Evolutionary conservation across 2,888 invertebrate genomes (phyloP).

Genomic region (Apotomis betuletana): DNA sequence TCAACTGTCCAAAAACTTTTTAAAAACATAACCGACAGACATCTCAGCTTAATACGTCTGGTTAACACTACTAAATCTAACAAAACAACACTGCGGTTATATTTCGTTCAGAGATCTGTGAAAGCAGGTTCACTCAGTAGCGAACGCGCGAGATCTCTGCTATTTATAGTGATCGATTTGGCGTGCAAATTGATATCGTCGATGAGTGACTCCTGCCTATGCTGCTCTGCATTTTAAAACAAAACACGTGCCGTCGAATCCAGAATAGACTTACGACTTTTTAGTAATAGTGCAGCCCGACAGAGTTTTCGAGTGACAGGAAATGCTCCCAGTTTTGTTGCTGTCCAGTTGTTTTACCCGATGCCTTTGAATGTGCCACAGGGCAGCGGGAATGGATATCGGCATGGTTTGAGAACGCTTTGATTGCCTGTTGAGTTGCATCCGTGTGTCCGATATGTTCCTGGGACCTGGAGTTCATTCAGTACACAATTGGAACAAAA

Average conservation of each 20-base stretch:
- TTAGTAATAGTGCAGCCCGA: not conserved
- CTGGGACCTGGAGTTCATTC: no score
- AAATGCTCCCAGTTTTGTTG: slow-evolving; percentile 2
- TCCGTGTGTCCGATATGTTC: not conserved
- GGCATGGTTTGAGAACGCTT: not conserved
- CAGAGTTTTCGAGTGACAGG: slow-evolving; percentile 7
- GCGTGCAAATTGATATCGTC: slow-evolving; percentile 67
- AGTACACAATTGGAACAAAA: no score
- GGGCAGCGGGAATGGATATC: not conserved
- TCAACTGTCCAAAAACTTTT: no score
- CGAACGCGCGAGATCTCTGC: slow-evolving; percentile 50
- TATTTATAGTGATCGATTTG: slow-evolving; percentile 80
- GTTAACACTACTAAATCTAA: no score
- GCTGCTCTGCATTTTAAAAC: not conserved
- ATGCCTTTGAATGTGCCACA: not conserved
- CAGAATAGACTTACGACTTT: not conserved
- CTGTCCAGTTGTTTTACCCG: slow-evolving; percentile 7
- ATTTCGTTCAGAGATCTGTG: slow-evolving; percentile 41
- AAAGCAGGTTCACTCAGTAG: slow-evolving; percentile 45
- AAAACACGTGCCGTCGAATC: not conserved
- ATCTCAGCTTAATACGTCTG: no score
- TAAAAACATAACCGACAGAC: no score
- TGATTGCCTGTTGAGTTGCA: not conserved
- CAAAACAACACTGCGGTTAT: slow-evolving; percentile 7
- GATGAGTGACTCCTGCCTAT: slow-evolving; percentile 50